These are phyloP conservation scores for Rhincodon typus DNA, from an alignment of 2,797 vertebrate species.

Conservation along the genomic window DNA sequence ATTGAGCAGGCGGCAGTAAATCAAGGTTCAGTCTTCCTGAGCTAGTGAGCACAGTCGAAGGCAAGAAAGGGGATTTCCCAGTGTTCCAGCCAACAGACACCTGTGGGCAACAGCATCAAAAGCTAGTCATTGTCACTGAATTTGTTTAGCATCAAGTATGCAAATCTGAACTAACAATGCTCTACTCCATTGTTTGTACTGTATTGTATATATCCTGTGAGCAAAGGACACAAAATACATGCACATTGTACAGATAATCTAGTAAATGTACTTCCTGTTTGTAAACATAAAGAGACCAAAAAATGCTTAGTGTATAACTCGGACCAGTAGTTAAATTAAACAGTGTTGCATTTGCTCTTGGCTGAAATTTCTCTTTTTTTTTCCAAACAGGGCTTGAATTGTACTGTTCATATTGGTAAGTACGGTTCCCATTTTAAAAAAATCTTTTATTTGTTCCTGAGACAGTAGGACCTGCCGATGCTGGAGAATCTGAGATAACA, in stretches of 20 bases:
- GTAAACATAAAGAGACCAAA: not conserved
- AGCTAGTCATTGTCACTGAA: not conserved
- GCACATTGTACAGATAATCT: not conserved
- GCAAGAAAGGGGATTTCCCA: not conserved
- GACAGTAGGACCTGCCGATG: too few species aligned
- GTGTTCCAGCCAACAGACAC: not conserved
- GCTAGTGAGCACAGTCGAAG: not conserved
- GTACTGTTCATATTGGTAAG: not conserved
- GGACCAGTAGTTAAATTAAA: not conserved
- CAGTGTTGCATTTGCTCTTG: not conserved
- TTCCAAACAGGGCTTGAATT: conserved; percentile 16
- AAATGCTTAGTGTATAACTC: not conserved
- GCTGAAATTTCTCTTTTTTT: not conserved
- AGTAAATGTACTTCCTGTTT: not conserved
- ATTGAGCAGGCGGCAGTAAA: not conserved
- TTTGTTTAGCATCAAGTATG: too few species aligned
- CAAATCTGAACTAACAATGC: too few species aligned
- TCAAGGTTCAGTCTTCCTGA: not conserved
- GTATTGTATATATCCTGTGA: not conserved
- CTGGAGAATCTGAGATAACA: too few species aligned
- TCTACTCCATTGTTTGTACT: too few species aligned
- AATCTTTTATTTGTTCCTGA: too few species aligned
- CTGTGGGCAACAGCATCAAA: not conserved
- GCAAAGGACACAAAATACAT: not conserved
- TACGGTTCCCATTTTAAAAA: not conserved